A percentile compares a stretch with the other conserved stretches of the same genome.
These are phyloP conservation scores for Anguilla obscura DNA, from an alignment of 2,797 vertebrate species.

Conservation along the genomic window DNA sequence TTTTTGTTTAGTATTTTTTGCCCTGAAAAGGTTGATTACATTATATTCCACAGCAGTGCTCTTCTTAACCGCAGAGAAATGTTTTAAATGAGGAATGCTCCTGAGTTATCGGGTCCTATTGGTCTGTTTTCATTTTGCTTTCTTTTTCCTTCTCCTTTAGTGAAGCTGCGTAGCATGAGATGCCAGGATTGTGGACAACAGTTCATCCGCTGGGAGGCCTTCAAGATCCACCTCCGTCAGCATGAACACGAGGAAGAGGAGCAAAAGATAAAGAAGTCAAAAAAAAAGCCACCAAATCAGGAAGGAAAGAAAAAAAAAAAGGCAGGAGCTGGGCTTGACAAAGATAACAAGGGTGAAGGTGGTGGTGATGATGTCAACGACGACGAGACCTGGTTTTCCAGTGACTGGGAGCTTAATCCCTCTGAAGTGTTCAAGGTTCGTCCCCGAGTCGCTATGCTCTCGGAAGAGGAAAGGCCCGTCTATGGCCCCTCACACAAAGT, in stretches of 20 bases:
- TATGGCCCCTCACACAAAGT: constrained; percentile 14
- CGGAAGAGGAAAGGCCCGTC: constrained; percentile 5
- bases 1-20: background rate
- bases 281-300: background rate
- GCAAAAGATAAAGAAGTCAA: background rate
- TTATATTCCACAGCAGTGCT: background rate
- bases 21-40: background rate
- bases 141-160: constrained; percentile 48
- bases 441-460: background rate
- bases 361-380: background rate
- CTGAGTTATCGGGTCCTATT: background rate
- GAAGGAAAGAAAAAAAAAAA: background rate
- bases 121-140: background rate
- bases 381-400: constrained; percentile 12
- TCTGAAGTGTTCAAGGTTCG: background rate
- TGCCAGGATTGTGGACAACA: constrained; percentile 60
- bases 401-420: constrained; percentile 22
- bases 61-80: background rate
- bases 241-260: constrained; percentile 31
- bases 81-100: background rate
- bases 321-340: constrained; percentile 11
- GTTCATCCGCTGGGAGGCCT: constrained; percentile 50
- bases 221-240: constrained; percentile 54
- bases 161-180: constrained; percentile 34
- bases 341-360: constrained; percentile 3